phyloP scores from a whole-genome alignment of 2,797 vertebrate genomes.

The Limnodromus scolopaceus region DNA sequence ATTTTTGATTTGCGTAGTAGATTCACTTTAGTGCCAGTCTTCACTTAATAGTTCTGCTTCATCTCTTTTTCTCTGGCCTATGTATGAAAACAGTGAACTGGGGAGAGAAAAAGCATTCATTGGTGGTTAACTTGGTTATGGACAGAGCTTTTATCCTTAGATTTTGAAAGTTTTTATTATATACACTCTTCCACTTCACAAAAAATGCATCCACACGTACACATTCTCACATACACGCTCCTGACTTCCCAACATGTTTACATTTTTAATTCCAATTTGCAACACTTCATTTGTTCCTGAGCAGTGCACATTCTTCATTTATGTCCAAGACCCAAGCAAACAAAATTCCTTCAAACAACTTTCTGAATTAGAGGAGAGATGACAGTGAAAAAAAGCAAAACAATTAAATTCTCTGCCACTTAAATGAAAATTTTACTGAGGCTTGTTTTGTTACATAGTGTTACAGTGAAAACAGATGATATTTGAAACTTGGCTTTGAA shows the following conservation, averaged over 20 bases:
- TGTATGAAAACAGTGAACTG: neutral
- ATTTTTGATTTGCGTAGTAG: neutral
- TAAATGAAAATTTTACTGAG: conserved; percentile 29
- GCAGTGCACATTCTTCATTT: neutral
- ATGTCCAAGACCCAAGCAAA: conserved; percentile 9
- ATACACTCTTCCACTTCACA: neutral
- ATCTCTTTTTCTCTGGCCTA: neutral
- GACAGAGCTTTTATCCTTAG: neutral
- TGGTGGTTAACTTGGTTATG: neutral
- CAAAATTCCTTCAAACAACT: conserved; percentile 26
- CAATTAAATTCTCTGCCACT: conserved; percentile 20
- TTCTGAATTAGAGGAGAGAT: conserved; percentile 18
- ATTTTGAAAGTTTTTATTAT: neutral
- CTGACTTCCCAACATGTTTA: neutral
- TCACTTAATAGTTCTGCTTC: neutral
- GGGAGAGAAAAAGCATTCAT: neutral
- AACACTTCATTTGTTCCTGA: conserved; percentile 2
- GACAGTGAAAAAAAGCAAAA: neutral
- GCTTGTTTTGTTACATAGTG: conserved; percentile 52
- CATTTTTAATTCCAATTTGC: neutral
- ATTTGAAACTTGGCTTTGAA: conserved; percentile 55
- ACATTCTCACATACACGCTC: neutral
- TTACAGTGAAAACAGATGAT: conserved; percentile 70
- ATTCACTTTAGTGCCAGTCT: neutral
- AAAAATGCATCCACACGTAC: neutral